Evolutionary conservation across 2,113 vertebrate genomes (phyloP).

Genomic region (Turdus rufiventris): DNA sequence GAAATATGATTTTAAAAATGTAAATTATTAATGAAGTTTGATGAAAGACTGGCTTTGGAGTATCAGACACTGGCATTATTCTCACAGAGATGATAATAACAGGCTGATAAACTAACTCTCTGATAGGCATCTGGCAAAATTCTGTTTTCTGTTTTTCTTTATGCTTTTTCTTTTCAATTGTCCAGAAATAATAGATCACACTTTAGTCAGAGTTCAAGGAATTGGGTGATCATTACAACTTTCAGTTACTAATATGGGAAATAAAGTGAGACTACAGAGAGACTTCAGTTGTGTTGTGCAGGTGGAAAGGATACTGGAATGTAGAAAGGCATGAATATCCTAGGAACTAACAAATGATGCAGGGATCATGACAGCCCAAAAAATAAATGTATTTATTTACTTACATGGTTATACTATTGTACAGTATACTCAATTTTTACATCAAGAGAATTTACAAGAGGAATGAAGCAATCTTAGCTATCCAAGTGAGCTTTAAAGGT

Average conservation of each 20-base stretch:
- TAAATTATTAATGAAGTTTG: not conserved
- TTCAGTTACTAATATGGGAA: not conserved
- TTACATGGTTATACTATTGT: not conserved
- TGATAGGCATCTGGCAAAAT: not conserved
- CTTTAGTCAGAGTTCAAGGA: not conserved
- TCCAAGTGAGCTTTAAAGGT: not conserved
- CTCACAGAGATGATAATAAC: not conserved
- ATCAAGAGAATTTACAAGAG: not conserved
- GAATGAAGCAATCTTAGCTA: not conserved
- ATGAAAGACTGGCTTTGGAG: not conserved
- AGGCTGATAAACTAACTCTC: not conserved
- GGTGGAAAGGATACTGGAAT: not conserved
- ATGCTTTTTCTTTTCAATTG: not conserved
- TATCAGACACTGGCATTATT: not conserved
- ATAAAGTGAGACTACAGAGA: not conserved
- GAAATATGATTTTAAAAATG: not conserved
- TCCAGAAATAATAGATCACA: not conserved
- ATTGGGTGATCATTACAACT: not conserved
- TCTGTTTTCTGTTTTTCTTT: not conserved
- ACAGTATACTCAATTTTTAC: not conserved
- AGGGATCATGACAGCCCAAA: not conserved
- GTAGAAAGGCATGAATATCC: not conserved
- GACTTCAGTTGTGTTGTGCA: fast-evolving
- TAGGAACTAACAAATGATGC: not conserved
- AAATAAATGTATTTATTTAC: not conserved